Base-by-base conservation (phyloP, 1,140 invertebrate genomes). In the Listronotus bonariensis region DNA sequence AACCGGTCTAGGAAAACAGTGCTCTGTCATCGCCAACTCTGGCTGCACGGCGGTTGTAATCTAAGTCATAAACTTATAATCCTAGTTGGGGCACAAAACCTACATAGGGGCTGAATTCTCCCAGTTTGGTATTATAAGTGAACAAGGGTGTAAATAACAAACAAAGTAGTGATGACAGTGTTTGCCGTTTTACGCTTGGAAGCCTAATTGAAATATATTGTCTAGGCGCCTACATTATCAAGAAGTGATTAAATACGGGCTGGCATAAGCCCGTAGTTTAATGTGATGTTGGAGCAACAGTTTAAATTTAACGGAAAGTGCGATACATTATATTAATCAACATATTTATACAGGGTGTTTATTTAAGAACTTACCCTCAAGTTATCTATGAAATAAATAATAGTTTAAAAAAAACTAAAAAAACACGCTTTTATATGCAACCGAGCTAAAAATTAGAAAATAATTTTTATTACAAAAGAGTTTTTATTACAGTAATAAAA, bases 151-250 rank as follows among this genome's bases (percentile, higher is more conserved):
- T 76, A 76, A 76, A 76, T 74, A 76, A 76, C 72, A 74, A 73
- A 76, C 72, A n/a, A 76, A 76, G 71, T 72, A 72, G 72, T 70
- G 72, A 75, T 73, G 75, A 74, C 72, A 74, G 70, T 70, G 70
- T 72, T 68, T 65, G 67, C 67, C 70, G 70, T 65, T 66, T 66
- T 56, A 64, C 68, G 59, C 46, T 34, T 4, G 66, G 62, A n/a
- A n/a, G 62, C 53, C 71, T 76, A 76, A 76, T 76, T 76, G 74
- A 76, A 76, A 76, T 74, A 74, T 76, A 76, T 76, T 74, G 72
- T 76, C 68, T 74, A 64, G 68, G 65, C 65, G 56, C 26, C 41
- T 46, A 9, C 18, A 58, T 58, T 36, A 48, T 31, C 38, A 46
- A 26, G 41, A 46, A 26, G 41, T 48, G 55, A 58, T 46, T 58